These are phyloP conservation scores for Australoheros facetus DNA, from an alignment of 2,797 vertebrate genomes.

Conservation along the genomic window DNA sequence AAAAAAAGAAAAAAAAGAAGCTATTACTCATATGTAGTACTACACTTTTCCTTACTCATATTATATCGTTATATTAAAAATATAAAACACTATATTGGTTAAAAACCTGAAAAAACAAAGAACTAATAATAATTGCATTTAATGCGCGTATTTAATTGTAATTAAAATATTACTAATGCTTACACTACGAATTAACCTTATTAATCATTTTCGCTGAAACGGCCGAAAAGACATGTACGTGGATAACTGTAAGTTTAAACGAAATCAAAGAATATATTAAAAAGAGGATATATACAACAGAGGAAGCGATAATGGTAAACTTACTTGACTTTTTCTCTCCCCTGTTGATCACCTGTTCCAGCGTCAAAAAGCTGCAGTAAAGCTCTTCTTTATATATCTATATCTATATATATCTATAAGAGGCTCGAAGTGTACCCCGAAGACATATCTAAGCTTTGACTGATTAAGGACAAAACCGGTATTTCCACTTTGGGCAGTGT, in stretches of 20 bases:
- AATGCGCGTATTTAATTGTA: not conserved
- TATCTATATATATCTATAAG: not conserved
- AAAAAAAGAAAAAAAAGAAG: not conserved
- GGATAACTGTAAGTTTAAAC: not conserved
- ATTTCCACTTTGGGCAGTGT: slow-evolving; percentile 4
- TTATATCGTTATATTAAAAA: not conserved
- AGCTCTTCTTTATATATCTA: not conserved
- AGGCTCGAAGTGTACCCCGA: not conserved
- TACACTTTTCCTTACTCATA: not conserved
- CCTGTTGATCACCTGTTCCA: slow-evolving; percentile 67
- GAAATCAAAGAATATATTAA: not conserved
- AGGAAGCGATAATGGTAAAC: slow-evolving; percentile 18
- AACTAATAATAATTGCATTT: not conserved
- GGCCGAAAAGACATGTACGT: not conserved
- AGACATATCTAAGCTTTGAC: not conserved
- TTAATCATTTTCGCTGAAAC: not conserved
- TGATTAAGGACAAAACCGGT: not conserved
- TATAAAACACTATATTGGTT: not conserved
- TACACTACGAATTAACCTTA: not conserved
- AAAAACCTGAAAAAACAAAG: not conserved
- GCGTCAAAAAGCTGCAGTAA: not conserved
- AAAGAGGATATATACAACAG: not conserved
- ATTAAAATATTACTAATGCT: not conserved
- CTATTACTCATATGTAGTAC: not conserved
- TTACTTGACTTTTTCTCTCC: slow-evolving; percentile 56